These are phyloP conservation scores for Knipowitschia caucasica DNA, from an alignment of 2,797 vertebrate genomes.

Conservation along the genomic window DNA sequence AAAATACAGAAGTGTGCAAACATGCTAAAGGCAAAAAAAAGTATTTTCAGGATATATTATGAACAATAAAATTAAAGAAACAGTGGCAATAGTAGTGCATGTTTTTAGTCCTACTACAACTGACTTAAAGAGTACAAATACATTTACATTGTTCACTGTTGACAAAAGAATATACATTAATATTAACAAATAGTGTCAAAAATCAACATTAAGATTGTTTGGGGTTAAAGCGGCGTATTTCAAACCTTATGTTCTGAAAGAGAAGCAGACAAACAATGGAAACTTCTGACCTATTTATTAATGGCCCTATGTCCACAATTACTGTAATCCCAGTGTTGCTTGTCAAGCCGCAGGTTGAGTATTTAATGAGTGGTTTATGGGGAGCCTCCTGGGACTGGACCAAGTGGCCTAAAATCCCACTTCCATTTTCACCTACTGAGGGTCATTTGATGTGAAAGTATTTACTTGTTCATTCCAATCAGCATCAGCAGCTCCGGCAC, in stretches of 20 bases:
- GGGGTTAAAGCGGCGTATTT: no score
- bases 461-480: constrained; percentile 24
- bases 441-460: constrained; percentile 35
- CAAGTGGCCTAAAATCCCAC: constrained; percentile 52
- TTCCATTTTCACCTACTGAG: constrained; percentile 34
- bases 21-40: no score
- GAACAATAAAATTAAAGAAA: no score
- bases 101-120: no score
- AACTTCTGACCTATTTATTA: constrained; percentile 67
- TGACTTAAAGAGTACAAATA: no score
- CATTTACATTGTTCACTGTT: neutral
- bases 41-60: no score
- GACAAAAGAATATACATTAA: neutral
- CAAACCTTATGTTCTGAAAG: constrained; percentile 36
- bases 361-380: constrained; percentile 68
- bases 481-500: constrained; percentile 5
- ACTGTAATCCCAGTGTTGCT: constrained; percentile 65
- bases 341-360: constrained; percentile 64
- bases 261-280: constrained; percentile 58
- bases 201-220: no score
- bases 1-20: no score
- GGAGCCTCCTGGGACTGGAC: constrained; percentile 60
- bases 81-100: no score
- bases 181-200: neutral
- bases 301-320: constrained; percentile 67